phyloP scores from a whole-genome alignment of 2,797 vertebrate genomes.

The Pitangus sulphuratus region DNA sequence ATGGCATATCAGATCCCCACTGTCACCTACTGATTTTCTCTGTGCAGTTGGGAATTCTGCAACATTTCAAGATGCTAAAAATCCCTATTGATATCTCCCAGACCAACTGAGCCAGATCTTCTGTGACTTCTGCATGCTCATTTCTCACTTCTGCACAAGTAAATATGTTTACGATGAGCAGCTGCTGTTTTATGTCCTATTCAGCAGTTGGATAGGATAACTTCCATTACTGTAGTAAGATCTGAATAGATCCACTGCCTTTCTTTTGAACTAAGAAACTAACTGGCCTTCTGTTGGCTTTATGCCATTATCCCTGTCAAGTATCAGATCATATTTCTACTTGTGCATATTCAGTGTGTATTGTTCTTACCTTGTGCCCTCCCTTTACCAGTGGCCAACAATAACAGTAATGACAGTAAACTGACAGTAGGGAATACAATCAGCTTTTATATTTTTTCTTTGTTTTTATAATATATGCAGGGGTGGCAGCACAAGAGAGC shows the following conservation, averaged over 20 bases:
- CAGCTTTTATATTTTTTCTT: neutral
- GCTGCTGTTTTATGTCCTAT: neutral
- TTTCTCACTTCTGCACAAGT: neutral
- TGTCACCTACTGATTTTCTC: neutral
- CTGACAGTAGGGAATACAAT: neutral
- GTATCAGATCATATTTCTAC: neutral
- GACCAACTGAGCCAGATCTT: neutral
- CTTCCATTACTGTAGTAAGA: neutral
- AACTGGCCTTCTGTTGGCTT: neutral
- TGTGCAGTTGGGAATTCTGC: neutral
- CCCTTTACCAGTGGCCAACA: neutral
- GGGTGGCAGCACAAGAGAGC: neutral
- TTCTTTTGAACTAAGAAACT: neutral
- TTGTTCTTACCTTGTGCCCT: neutral
- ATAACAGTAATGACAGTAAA: neutral
- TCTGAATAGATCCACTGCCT: neutral
- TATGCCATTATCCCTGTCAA: neutral
- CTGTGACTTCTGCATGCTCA: neutral
- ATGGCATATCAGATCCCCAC: fast-evolving
- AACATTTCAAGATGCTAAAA: neutral
- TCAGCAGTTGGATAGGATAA: neutral
- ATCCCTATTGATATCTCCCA: neutral
- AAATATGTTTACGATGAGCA: neutral
- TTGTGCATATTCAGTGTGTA: neutral
- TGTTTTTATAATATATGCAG: neutral